These are phyloP conservation scores for Aromia moschata DNA, from an alignment of 2,888 invertebrate species.

Conservation along the genomic window DNA sequence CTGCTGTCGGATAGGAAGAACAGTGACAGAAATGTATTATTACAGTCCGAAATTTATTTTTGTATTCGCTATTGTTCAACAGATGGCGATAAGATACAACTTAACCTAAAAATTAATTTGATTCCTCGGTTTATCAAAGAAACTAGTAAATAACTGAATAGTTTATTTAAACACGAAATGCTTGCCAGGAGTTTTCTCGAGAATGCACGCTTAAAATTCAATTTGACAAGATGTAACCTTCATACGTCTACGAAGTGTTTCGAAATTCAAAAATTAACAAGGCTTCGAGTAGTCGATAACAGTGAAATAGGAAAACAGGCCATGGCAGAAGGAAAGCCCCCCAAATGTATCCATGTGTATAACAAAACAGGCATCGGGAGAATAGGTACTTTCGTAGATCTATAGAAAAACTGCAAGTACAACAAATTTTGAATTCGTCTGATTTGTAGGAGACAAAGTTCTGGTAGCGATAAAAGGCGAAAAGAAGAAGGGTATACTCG, in stretches of 20 bases:
- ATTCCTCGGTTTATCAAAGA: too few species aligned
- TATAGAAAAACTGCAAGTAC: too few species aligned
- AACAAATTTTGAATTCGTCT: too few species aligned
- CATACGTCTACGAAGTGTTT: conserved; percentile 69
- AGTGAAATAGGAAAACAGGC: conserved; percentile 94
- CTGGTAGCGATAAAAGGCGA: conserved; percentile 94
- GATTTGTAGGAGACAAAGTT: conserved; percentile 81
- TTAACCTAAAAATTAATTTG: too few species aligned
- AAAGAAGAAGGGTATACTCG: conserved; percentile 92
- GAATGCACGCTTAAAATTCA: conserved; percentile 2
- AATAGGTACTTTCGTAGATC: too few species aligned
- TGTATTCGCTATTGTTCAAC: too few species aligned
- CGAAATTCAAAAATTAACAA: conserved; percentile 78
- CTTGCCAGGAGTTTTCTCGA: conserved; percentile 10
- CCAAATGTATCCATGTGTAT: conserved; percentile 93
- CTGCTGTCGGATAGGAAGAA: too few species aligned
- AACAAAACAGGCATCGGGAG: conserved; percentile 76
- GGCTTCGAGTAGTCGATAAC: conserved; percentile 95
- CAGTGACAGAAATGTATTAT: too few species aligned
- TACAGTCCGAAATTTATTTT: too few species aligned
- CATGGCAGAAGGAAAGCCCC: conserved; percentile 93
- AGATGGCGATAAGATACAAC: too few species aligned
- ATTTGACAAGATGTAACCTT: conserved; percentile 54
- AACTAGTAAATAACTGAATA: too few species aligned
- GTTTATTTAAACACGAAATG: conserved; percentile 25